Evolutionary conservation across 2,888 invertebrate genomes (phyloP).

Genomic region (Tenthredo amoena): DNA sequence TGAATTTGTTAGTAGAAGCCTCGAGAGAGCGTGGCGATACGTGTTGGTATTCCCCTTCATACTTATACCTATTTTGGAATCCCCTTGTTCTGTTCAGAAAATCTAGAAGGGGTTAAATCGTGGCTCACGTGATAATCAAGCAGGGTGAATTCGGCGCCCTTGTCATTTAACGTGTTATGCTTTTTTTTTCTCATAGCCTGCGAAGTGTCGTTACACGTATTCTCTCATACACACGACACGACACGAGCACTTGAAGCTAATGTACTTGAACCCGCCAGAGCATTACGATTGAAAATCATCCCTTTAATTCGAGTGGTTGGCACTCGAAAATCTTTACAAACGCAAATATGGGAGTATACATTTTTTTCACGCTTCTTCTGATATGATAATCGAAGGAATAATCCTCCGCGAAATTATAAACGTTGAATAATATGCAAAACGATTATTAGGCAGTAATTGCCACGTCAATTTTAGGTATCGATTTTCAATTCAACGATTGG

Average conservation of each 20-base stretch:
- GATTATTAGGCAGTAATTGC: not conserved
- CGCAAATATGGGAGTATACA: not conserved
- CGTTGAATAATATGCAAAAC: not conserved
- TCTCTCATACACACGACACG: not conserved
- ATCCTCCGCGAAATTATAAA: not conserved
- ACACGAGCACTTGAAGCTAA: not conserved
- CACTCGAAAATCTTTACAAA: not conserved
- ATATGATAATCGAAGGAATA: not conserved
- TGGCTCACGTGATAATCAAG: not conserved
- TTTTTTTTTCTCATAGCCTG: not conserved
- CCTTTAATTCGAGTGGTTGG: not conserved
- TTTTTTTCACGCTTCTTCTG: not conserved
- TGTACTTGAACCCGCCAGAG: not conserved
- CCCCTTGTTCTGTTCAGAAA: not conserved
- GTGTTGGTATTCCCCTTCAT: conserved; percentile 9
- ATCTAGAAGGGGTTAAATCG: not conserved
- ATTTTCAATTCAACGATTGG: not conserved
- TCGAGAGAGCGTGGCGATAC: not conserved
- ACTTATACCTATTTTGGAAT: conserved; percentile 4
- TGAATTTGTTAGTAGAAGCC: conserved; percentile 24
- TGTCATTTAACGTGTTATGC: not conserved
- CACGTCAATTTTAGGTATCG: not conserved
- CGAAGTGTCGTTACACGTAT: not conserved
- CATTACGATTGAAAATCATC: not conserved
- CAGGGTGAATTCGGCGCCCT: not conserved